A percentile compares a stretch with the other conserved stretches of the same genome.
phyloP scores from a whole-genome alignment of 2,113 vertebrate species.

The Equus przewalskii region DNA sequence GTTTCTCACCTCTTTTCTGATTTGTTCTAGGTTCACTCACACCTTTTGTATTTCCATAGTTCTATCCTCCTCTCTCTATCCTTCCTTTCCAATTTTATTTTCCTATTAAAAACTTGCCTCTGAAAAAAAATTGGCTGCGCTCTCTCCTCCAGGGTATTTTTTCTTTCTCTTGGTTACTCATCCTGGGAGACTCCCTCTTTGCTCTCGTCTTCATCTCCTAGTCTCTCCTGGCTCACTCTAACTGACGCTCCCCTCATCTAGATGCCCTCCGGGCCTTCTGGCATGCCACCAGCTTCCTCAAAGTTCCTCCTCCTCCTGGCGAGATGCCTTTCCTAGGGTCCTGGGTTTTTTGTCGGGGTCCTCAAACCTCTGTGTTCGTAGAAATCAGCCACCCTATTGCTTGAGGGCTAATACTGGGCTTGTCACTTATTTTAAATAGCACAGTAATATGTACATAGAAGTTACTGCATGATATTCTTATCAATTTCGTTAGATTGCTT shows the following conservation, averaged over 20 bases:
- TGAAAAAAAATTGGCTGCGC: not conserved
- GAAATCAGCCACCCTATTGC: not conserved
- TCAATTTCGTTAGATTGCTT: not conserved
- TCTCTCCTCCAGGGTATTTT: not conserved
- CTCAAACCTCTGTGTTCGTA: not conserved
- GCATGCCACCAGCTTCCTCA: not conserved
- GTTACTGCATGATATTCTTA: not conserved
- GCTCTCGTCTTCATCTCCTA: not conserved
- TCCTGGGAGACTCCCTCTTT: not conserved
- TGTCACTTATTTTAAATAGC: conserved; percentile 23
- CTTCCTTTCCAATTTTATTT: conserved; percentile 14
- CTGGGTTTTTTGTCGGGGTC: not conserved
- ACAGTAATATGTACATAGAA: not conserved
- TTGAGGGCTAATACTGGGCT: not conserved
- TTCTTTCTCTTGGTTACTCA: not conserved
- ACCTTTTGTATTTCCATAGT: not conserved
- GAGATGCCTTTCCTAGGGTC: not conserved
- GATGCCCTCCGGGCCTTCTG: not conserved
- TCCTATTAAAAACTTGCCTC: not conserved
- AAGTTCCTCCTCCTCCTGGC: not conserved
- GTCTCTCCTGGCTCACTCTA: not conserved
- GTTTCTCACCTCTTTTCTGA: conserved; percentile 27
- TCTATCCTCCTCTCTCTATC: not conserved
- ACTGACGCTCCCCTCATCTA: not conserved
- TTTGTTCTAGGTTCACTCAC: not conserved